Conservation (phyloP, 2,888 invertebrate genomes). For the Stenotaenia linearis region DNA sequence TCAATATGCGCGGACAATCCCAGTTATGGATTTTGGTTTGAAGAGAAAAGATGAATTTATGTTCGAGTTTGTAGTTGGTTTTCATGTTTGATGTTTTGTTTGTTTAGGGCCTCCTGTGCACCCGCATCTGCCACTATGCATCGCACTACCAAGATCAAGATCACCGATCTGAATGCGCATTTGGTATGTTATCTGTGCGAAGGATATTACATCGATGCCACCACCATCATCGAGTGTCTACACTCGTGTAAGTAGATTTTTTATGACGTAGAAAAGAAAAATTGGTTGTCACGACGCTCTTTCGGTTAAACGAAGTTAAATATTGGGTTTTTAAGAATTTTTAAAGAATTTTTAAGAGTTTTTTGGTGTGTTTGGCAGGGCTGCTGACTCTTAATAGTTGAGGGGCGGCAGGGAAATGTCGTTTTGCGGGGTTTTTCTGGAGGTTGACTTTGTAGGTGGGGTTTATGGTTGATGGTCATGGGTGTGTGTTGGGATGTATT, state of each 20-base stretch:
- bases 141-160: conserved; percentile 42
- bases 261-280: background rate
- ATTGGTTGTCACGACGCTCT: no score
- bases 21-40: background rate
- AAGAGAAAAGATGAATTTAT: no score
- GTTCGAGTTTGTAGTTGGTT: background rate
- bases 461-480: no score
- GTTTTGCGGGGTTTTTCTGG: no score
- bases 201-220: conserved; percentile 92
- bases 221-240: conserved; percentile 91
- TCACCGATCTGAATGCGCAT: conserved; percentile 68
- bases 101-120: background rate
- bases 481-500: no score
- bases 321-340: no score
- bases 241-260: conserved; percentile 76
- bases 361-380: no score
- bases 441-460: no score
- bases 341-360: no score
- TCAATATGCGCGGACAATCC: background rate
- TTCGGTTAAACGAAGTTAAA: no score
- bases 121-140: conserved; percentile 39
- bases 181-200: conserved; percentile 84
- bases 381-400: no score
- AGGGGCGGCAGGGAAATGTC: no score
- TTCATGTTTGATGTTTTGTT: background rate